These are phyloP conservation scores for Heliconius ethilla DNA, from an alignment of 2,888 invertebrate genomes.

Conservation along the genomic window DNA sequence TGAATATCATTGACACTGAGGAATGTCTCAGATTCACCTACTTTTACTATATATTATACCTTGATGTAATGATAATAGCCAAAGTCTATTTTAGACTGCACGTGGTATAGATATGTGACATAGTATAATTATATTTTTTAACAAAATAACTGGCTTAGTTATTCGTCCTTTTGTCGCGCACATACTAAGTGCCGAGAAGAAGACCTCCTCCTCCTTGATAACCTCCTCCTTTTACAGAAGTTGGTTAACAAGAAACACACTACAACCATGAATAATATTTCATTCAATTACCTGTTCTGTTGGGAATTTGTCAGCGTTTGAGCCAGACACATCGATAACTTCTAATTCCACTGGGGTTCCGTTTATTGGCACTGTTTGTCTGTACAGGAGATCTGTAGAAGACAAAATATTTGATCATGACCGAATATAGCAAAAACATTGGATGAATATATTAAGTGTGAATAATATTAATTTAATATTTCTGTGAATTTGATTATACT, in stretches of 20 bases:
- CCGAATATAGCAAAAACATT: background rate
- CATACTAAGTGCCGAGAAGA: no score
- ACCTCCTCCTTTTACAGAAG: no score
- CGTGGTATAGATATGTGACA: background rate
- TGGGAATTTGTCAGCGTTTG: conserved; percentile 84
- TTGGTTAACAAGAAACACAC: background rate
- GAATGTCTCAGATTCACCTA: conserved; percentile 54
- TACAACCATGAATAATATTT: background rate
- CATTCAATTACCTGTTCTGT: conserved; percentile 76
- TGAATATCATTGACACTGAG: conserved; percentile 55
- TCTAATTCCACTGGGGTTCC: conserved; percentile 88
- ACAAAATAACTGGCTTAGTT: no score
- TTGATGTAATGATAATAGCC: conserved; percentile 28
- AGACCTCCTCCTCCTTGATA: no score
- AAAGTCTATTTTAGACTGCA: background rate
- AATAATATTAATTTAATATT: background rate
- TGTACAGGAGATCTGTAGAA: conserved; percentile 88
- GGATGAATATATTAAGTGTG: background rate
- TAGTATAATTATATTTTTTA: no score
- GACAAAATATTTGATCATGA: conserved; percentile 38
- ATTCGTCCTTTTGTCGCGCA: no score
- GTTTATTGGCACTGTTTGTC: conserved; percentile 87
- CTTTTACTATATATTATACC: conserved; percentile 56
- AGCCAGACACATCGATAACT: conserved; percentile 89
- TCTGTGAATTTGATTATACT: conserved; percentile 49